Conservation (phyloP, 2,113 vertebrate species). For the Neoarius graeffei region DNA sequence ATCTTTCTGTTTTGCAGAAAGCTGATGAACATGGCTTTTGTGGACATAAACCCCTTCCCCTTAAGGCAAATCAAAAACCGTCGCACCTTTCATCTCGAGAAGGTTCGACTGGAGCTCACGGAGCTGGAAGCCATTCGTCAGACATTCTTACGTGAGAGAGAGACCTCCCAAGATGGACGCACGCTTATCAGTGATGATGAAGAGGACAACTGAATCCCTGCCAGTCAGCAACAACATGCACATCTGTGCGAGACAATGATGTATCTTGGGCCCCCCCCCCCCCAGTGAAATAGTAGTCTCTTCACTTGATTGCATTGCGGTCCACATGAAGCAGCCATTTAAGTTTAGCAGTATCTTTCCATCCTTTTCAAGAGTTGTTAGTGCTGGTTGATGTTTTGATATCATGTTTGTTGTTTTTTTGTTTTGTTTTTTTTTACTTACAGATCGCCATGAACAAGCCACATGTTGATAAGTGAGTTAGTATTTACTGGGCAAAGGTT, state of each 20-base stretch:
- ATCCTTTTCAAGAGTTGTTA: slow-evolving; percentile 4
- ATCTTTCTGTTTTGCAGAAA: slow-evolving; percentile 73
- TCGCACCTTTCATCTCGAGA: slow-evolving; percentile 90
- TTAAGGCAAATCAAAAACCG: slow-evolving; percentile 93
- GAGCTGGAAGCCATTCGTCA: slow-evolving; percentile 94
- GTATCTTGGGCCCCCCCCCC: not conserved
- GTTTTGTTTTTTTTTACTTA: not conserved
- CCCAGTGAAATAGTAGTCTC: not conserved
- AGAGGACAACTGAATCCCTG: slow-evolving; percentile 76
- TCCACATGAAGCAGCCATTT: slow-evolving; percentile 16
- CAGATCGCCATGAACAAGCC: slow-evolving; percentile 24
- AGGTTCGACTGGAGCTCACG: slow-evolving; percentile 89
- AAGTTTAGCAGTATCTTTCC: slow-evolving; percentile 59
- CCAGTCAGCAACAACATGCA: not conserved
- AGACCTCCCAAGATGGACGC: slow-evolving; percentile 80
- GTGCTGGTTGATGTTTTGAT: slow-evolving; percentile 5
- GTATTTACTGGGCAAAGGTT: not conserved
- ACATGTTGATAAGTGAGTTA: not conserved
- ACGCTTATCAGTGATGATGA: slow-evolving; percentile 93
- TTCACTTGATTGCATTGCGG: not conserved
- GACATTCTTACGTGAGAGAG: slow-evolving; percentile 90
- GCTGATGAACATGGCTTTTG: slow-evolving; percentile 88
- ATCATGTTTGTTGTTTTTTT: not conserved
- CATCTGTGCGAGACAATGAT: not conserved
- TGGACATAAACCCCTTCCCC: slow-evolving; percentile 96